phyloP scores from a whole-genome alignment of 1,140 invertebrate species.

The Trichonephila clavata region DNA sequence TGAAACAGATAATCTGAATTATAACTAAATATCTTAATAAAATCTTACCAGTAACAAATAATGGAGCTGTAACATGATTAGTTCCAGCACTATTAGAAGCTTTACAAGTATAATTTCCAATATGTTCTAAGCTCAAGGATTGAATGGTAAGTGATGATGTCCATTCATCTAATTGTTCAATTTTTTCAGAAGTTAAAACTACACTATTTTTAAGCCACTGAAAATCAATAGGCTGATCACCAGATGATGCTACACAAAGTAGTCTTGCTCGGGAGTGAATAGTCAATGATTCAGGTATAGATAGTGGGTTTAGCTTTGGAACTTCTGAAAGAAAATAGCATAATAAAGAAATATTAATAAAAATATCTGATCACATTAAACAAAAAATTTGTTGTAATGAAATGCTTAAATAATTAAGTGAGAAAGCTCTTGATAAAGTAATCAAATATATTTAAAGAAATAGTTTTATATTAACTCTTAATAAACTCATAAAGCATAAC shows the following conservation, averaged over 20 bases:
- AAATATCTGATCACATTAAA: not conserved
- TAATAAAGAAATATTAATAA: not conserved
- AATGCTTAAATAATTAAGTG: too few relatives aligned
- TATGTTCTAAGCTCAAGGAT: slow-evolving; percentile 72
- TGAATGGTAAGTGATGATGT: slow-evolving; percentile 68
- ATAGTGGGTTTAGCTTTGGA: slow-evolving; percentile 82
- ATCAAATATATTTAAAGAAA: too few relatives aligned
- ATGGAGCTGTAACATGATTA: slow-evolving; percentile 67
- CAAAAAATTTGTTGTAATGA: not conserved
- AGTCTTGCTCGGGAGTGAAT: slow-evolving; percentile 93
- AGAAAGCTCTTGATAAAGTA: too few relatives aligned
- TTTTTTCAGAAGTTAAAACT: slow-evolving; percentile 80
- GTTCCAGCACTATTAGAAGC: slow-evolving; percentile 77
- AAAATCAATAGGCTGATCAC: slow-evolving; percentile 95
- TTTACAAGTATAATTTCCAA: slow-evolving; percentile 78
- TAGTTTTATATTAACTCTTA: too few relatives aligned
- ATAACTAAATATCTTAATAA: not conserved
- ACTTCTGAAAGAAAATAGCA: slow-evolving; percentile 86
- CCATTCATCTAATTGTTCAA: slow-evolving; percentile 74
- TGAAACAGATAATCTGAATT: not conserved
- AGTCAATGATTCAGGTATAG: slow-evolving; percentile 86
- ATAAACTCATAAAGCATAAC: too few relatives aligned
- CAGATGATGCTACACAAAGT: slow-evolving; percentile 95
- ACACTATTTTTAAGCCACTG: slow-evolving; percentile 92
- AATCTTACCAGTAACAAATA: slow-evolving; percentile 78